Evolutionary conservation across 2,888 invertebrate genomes (phyloP), one percentile per base, ranked within the genome.

Genomic region (Miltochrista miniata): DNA sequence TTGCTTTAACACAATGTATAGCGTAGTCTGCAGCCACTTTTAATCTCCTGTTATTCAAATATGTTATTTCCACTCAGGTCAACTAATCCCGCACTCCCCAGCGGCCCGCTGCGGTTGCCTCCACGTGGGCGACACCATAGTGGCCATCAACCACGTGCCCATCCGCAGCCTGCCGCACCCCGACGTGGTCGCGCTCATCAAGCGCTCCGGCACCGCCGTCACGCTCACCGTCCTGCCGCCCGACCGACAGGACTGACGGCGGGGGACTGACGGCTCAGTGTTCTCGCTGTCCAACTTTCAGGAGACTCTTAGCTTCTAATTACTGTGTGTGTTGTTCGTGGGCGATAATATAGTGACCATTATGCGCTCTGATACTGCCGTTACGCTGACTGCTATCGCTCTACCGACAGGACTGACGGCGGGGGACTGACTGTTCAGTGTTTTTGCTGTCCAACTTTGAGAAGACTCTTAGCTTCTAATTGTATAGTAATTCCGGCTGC

Each of bases 131-230:
- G 99, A 99, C 92, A 96, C 97, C 47, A 99, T 99, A 61, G 93
- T 99, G 44, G 98, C 98, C 42, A 99, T 99, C 34, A 99, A 99
- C 93, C 96, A 96, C 56, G 95, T 96, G 47, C 96, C 98, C 73
- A 98, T 99, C 64, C 95, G 96, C 56, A 96, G 96, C 77, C 94
- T 99, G 83, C 96, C 97, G 64, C 99, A 99, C 79, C 98, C 98
- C 31, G 98, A 99, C 76, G 98, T 99, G 53, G 99, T 99, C 2
- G 98, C 98, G 79, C 94, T 99, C 57, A 99, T 99, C 76, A 99
- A 99, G 86, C 98, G 97, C 79, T 98, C 98, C 0, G 99, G 99
- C 15, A 94, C 97, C 63, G 94, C 96, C 42, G 98, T 99, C 52
- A 96, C 97, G 0, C 92, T 97, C 45, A 97, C 96, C 11, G 97